phyloP scores from a whole-genome alignment of 2,888 invertebrate genomes.

The Chrysina gloriosa region DNA sequence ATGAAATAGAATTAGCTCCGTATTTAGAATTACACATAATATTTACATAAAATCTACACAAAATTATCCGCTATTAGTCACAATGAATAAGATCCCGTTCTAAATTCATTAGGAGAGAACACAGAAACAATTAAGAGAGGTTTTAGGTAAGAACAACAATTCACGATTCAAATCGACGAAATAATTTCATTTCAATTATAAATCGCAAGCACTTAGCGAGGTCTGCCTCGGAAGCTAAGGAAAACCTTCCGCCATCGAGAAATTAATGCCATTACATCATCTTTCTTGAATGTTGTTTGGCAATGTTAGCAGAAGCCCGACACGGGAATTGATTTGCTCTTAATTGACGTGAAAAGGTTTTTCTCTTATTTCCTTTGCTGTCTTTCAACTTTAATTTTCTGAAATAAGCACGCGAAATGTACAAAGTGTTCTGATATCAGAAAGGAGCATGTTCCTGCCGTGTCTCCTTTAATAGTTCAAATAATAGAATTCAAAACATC shows the following conservation, averaged over 20 bases:
- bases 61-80: too few species aligned
- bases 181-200: constrained; percentile 59
- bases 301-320: neutral
- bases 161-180: constrained; percentile 38
- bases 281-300: constrained; percentile 23
- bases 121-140: constrained; percentile 7
- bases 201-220: constrained; percentile 49
- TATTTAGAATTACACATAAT: too few species aligned
- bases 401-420: neutral
- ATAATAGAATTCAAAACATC: too few species aligned
- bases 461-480: too few species aligned
- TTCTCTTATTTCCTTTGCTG: neutral
- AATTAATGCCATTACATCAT: constrained; percentile 33
- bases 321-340: constrained; percentile 10
- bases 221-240: neutral
- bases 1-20: too few species aligned
- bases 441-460: too few species aligned
- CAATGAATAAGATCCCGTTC: too few species aligned
- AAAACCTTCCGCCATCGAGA: neutral
- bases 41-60: too few species aligned
- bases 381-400: constrained; percentile 10
- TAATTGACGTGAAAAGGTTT: constrained; percentile 8
- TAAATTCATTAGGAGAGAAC: neutral
- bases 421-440: too few species aligned
- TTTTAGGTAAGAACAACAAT: neutral